Conservation (phyloP, 2,888 invertebrate species). For the Pyrgus malvae region DNA sequence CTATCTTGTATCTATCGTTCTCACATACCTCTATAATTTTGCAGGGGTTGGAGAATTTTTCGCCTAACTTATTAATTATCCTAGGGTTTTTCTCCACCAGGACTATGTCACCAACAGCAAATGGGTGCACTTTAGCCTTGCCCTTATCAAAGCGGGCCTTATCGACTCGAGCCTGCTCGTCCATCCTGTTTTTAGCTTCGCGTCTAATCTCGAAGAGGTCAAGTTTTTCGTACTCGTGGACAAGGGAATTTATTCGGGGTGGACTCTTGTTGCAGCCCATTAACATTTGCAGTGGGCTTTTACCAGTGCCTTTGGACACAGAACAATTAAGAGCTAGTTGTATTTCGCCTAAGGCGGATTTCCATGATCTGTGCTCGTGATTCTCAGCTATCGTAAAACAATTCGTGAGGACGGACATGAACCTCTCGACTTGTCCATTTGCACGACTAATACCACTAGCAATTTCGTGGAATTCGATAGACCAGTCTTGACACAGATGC, state of each 20-base stretch:
- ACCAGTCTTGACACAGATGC: slow-evolving; percentile 27
- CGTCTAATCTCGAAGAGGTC: not conserved
- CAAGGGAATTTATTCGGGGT: not conserved
- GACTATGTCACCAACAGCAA: not conserved
- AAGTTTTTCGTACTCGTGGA: not conserved
- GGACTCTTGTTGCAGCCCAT: not conserved
- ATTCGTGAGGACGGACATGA: slow-evolving; percentile 32
- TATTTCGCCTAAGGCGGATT: slow-evolving; percentile 32
- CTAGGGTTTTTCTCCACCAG: not conserved
- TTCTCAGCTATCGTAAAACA: slow-evolving; percentile 32
- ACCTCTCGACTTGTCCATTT: slow-evolving; percentile 34
- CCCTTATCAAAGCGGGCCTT: not conserved
- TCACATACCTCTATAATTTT: not conserved
- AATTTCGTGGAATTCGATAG: too few species aligned
- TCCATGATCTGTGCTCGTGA: slow-evolving; percentile 29
- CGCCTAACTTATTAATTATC: not conserved
- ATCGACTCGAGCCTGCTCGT: not conserved
- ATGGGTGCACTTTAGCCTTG: not conserved
- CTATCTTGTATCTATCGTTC: not conserved
- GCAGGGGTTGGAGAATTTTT: not conserved
- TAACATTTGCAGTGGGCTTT: not conserved
- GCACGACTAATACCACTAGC: too few species aligned
- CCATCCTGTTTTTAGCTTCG: not conserved
- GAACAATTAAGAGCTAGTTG: slow-evolving; percentile 34
- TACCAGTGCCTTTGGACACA: slow-evolving; percentile 8